Evolutionary conservation across 2,113 vertebrate species (phyloP).

Genomic region (Helogale parvula): DNA sequence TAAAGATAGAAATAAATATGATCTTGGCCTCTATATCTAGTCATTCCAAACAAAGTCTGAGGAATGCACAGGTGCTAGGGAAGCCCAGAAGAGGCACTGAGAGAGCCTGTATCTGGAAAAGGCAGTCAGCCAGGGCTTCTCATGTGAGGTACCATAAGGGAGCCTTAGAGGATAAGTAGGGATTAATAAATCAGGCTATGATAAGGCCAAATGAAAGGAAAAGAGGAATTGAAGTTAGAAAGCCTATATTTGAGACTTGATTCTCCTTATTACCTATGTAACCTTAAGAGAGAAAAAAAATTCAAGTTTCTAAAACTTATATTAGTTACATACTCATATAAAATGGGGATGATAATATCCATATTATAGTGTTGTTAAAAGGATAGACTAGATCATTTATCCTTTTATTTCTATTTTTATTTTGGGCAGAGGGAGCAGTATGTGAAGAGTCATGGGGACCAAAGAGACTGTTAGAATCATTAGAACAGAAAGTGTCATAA

Average conservation of each 20-base stretch:
- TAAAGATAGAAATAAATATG: background rate
- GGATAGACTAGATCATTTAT: background rate
- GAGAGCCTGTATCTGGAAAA: background rate
- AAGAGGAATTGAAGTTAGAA: background rate
- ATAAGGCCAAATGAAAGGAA: background rate
- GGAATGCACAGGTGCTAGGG: background rate
- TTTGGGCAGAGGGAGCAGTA: background rate
- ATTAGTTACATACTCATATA: background rate
- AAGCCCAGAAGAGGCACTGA: background rate
- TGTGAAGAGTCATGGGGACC: too few species aligned
- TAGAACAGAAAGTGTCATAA: background rate
- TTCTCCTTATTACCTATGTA: background rate
- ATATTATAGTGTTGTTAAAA: background rate
- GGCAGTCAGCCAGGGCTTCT: background rate
- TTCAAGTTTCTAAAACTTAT: background rate
- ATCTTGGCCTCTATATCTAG: background rate
- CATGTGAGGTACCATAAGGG: accelerated
- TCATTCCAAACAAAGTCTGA: background rate
- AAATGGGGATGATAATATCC: background rate
- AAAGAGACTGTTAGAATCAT: background rate
- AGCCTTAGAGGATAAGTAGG: background rate
- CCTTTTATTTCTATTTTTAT: background rate
- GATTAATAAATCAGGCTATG: background rate
- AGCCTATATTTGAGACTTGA: background rate
- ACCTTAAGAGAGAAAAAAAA: background rate